These are phyloP conservation scores for Zeugodacus cucurbitae DNA, from an alignment of 1,140 invertebrate genomes.

Conservation along the genomic window DNA sequence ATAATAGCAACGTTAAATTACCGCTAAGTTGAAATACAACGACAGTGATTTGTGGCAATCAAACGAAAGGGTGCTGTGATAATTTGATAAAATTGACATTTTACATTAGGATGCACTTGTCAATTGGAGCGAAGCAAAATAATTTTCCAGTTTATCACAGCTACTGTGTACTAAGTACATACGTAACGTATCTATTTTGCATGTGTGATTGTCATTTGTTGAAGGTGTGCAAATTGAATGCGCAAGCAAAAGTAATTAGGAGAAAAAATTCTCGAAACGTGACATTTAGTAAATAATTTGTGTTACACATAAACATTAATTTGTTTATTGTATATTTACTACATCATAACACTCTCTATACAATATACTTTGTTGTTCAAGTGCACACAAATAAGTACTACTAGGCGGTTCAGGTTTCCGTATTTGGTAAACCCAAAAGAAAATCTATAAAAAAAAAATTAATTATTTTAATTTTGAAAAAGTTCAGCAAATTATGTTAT, in stretches of 20 bases:
- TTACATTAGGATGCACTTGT: slow-evolving; percentile 22
- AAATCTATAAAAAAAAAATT: no score
- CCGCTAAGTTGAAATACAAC: background rate
- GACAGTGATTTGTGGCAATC: background rate
- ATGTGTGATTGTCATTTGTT: background rate
- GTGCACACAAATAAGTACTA: no score
- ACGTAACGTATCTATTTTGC: background rate
- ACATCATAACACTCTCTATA: background rate
- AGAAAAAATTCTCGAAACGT: background rate
- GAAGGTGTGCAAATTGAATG: background rate
- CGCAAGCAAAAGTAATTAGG: background rate
- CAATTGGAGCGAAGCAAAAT: slow-evolving; percentile 26
- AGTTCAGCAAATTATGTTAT: no score
- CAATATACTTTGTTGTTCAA: background rate
- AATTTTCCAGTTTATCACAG: background rate
- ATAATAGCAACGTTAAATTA: background rate
- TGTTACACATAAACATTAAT: background rate
- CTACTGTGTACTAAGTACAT: background rate
- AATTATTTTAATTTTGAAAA: no score
- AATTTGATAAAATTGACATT: slow-evolving; percentile 38
- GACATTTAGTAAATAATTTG: slow-evolving; percentile 1
- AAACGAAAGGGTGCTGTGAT: slow-evolving; percentile 4
- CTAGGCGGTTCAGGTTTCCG: no score
- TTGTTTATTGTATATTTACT: background rate
- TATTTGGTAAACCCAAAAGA: no score